These are phyloP conservation scores for Brachymystax lenok DNA, from an alignment of 2,797 vertebrate species.

Conservation along the genomic window DNA sequence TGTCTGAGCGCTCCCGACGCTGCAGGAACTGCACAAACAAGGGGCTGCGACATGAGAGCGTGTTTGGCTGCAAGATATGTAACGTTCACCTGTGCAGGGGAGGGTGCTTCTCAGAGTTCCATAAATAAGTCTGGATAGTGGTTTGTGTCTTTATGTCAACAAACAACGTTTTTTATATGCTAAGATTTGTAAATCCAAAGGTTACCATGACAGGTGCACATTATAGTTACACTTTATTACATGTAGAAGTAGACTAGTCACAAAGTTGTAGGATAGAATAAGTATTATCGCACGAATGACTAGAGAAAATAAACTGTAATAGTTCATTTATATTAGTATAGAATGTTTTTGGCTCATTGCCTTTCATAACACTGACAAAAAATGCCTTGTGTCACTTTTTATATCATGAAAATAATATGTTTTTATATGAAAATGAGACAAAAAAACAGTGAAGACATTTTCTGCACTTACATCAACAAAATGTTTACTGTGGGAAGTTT, in stretches of 20 bases:
- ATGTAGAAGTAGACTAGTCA: slow-evolving; percentile 53
- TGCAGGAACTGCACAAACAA: slow-evolving; percentile 87
- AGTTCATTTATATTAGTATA: slow-evolving; percentile 74
- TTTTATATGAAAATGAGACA: slow-evolving; percentile 75
- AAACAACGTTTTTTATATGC: slow-evolving; percentile 53
- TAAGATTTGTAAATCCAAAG: slow-evolving; percentile 77
- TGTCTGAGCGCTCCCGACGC: slow-evolving; percentile 82
- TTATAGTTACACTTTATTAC: slow-evolving; percentile 77
- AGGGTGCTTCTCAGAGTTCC: slow-evolving; percentile 85
- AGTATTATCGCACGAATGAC: slow-evolving; percentile 79
- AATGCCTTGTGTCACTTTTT: slow-evolving; percentile 82
- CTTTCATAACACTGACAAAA: slow-evolving; percentile 76
- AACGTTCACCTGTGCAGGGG: slow-evolving; percentile 84
- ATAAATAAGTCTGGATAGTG: slow-evolving; percentile 74
- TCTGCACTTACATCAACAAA: slow-evolving; percentile 75
- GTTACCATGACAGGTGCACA: slow-evolving; percentile 79
- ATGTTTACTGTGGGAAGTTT: slow-evolving; percentile 78
- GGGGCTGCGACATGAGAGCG: slow-evolving; percentile 81
- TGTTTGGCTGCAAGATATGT: slow-evolving; percentile 86
- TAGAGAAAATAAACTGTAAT: slow-evolving; percentile 70
- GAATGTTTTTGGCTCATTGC: slow-evolving; percentile 77
- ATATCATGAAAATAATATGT: slow-evolving; percentile 75
- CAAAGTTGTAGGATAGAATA: slow-evolving; percentile 72
- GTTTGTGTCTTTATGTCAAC: slow-evolving; percentile 66
- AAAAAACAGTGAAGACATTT: slow-evolving; percentile 56